Evolutionary conservation across 2,888 invertebrate species (phyloP), one percentile per base, ranked within the genome.

Genomic region (Labia minor): DNA sequence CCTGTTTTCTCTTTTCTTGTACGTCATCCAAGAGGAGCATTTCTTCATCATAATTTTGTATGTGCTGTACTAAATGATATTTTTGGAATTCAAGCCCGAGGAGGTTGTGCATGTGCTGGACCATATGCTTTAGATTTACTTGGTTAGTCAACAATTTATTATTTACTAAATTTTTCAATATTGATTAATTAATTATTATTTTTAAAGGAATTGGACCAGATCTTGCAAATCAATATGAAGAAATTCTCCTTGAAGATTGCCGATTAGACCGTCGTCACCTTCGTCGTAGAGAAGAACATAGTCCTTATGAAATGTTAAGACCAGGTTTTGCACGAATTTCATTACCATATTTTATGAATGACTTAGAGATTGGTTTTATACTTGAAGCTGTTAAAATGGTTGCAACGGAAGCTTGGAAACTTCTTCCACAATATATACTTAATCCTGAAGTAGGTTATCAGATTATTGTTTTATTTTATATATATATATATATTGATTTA

Each of bases 301-400:
- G 82, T 18, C 74, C 77, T 19, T 77, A 77, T 69, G 92, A 93
- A 76, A 85, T 90, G 70, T 78, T 93, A 62, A 81, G 92, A 66
- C 95, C 95, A 1, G 94, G 94, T 0, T 94, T 94, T 77, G 88
- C 88, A 21, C 81, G 93, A 70, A 82, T 95, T 20, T 91, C 91
- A 65, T 81, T 95, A 66, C 91, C 94, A 0, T 95, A 86, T 77
- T 92, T 92, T 77, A 87, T 90, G 82, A 83, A 86, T 19, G 90
- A 92, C 71, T 79, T 84, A 63, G 90, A 92, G 75, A 79, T 92
- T 19, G 88, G 88, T 0, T 94, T 90, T 76, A 85, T 93, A 1
- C 79, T 93, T 71, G 89, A 91, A 77, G 91, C 92, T 0, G 79
- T 95, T 18, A 87, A 88, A 76, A 88, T 92, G 86, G 90, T 93